Evolutionary conservation across 1,140 invertebrate species (phyloP).

Genomic region (Papilio helenus): DNA sequence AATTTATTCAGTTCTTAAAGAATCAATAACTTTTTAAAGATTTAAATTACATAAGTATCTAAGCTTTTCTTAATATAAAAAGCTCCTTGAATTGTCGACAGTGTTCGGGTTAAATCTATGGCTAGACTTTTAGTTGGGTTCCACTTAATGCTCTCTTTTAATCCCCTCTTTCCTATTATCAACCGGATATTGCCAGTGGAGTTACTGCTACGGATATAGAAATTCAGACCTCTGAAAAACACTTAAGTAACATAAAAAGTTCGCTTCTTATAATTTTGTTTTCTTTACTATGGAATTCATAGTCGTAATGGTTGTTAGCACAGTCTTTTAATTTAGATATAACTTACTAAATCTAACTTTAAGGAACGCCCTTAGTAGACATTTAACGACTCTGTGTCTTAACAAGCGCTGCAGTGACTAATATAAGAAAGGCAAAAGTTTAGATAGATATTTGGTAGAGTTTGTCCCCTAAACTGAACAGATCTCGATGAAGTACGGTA

Average conservation of each 20-base stretch:
- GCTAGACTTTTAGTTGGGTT: conserved; percentile 33
- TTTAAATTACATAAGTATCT: neutral
- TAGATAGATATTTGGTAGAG: too few species aligned
- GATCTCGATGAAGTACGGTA: too few species aligned
- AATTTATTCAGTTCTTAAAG: too few species aligned
- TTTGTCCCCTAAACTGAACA: too few species aligned
- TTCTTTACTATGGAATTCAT: too few species aligned
- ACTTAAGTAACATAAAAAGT: neutral
- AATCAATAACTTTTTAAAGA: neutral
- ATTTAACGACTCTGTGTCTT: too few species aligned
- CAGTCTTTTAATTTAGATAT: too few species aligned
- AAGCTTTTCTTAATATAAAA: neutral
- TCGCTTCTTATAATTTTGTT: neutral
- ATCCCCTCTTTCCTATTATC: conserved; percentile 34
- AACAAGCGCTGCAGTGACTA: too few species aligned
- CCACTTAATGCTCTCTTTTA: conserved; percentile 1
- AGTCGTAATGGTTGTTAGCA: too few species aligned
- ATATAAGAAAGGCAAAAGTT: too few species aligned
- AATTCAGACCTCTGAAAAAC: neutral
- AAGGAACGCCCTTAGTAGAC: too few species aligned
- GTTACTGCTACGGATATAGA: conserved; percentile 5
- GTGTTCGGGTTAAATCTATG: neutral
- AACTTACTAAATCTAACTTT: too few species aligned
- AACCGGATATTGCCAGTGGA: conserved; percentile 33
- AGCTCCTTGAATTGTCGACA: neutral